Base-by-base conservation (phyloP, 2,113 vertebrate species). In the Helogale parvula region DNA sequence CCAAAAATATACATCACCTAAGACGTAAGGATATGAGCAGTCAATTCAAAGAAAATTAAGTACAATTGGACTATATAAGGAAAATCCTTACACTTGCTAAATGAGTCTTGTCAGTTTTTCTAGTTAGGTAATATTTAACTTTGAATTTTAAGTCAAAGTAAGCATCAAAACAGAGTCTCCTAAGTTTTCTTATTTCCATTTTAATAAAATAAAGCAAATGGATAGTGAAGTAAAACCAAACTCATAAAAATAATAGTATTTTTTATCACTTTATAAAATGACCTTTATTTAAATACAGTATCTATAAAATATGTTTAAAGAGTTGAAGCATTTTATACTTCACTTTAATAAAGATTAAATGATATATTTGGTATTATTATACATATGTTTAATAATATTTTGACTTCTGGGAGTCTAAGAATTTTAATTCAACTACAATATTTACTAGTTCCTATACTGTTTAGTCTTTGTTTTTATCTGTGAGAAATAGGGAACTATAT, bases 31-130 rank as follows among this genome's bases (percentile, higher is more conserved):
- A 71, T 83, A 35, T n/a, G 3, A 76, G 14, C 17, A 89, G 23
- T 84, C 17, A 93, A 41, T 52, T 93, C 71, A 93, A 21, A 95
- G 85, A 80, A 80, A 93, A 93, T 63, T 31, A 38, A 72, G 38
- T 41, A 50, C 5, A 82, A 52, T 10, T 74, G 16, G 17, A 45
- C 1, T 50, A 54, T 27, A 63, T 23, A 25, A 9, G 13, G 91
- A 93, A 93, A 93, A 47, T 14, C 2, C 41, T 85, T 91, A 76
- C 54, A 77, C 12, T 47, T 76, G 63, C 12, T n/a, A 86, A 52
- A 35, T 80, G 2, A 19, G 15, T 83, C 57, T 10, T 90, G 8
- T n/a, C 6, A 47, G 8, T 63, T 85, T 96, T 41, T 3, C 21
- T 4, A 60, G 71, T 41, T 45, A 84, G 21, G 63, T 74, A 33